phyloP scores from a whole-genome alignment of 2,113 vertebrate species.

The Galbula dea region DNA sequence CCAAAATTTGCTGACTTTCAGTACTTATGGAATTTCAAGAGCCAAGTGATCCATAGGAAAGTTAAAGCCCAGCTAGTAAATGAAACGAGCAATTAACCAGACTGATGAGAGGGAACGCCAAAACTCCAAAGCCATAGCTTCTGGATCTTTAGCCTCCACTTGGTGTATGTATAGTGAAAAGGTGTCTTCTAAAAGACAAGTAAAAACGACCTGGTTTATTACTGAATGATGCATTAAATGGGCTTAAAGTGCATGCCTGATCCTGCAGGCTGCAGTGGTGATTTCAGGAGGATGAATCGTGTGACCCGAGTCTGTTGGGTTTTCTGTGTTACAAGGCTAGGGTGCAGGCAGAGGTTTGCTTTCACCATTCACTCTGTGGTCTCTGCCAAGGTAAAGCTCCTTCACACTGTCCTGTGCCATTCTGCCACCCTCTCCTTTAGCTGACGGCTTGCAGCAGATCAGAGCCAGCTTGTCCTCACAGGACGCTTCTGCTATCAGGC shows the following conservation, averaged over 20 bases:
- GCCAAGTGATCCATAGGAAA: slow-evolving; percentile 53
- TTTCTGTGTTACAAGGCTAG: background rate
- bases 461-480: background rate
- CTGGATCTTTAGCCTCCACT: slow-evolving; percentile 22
- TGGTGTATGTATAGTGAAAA: background rate
- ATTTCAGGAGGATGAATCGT: background rate
- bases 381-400: background rate
- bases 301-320: background rate
- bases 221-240: background rate
- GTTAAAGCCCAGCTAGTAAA: slow-evolving; percentile 53
- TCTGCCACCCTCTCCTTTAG: background rate
- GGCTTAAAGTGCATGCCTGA: background rate
- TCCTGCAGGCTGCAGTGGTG: background rate
- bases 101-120: slow-evolving; percentile 27
- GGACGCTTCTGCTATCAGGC: background rate
- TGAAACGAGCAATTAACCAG: slow-evolving; percentile 57
- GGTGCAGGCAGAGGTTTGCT: background rate
- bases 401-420: rapidly evolving
- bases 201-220: background rate
- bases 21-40: slow-evolving; percentile 30
- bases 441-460: background rate
- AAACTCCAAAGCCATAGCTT: background rate
- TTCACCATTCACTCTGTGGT: rapidly evolving
- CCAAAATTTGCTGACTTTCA: slow-evolving; percentile 56
- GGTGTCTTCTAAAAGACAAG: background rate